Base-by-base conservation (phyloP, 2,113 vertebrate genomes). In the Syngnathoides biaculeatus region DNA sequence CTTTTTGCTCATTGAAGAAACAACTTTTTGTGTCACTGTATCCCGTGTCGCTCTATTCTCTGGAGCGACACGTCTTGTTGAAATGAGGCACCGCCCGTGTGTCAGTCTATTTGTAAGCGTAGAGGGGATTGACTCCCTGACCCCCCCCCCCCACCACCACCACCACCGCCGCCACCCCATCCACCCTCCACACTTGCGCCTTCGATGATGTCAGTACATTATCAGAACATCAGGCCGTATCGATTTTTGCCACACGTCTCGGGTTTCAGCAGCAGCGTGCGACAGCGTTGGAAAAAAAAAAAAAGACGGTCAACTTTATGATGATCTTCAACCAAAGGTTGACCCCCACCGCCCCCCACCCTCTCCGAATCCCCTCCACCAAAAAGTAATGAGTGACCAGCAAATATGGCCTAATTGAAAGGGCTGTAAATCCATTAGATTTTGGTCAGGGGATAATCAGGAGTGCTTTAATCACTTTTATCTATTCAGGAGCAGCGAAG, bases 371-470 rank as follows among this genome's bases (percentile, higher is more conserved):
- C 89, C 92, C 65, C 68, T 69, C 35, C 59, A n/a, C 69, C 92
- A 91, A 93, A 92, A 94, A 95, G 94, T 95, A 97, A 96, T 95
- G 93, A 95, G 94, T 94, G 94, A 93, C 94, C 93, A 93, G 95
- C 95, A 97, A 97, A 98, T 94, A 95, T 92, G 92, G 92, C 94
- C 95, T 97, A 98, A 97, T 98, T 98, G 94, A 98, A 98, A 97
- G 94, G 94, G 94, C 95, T 96, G 94, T 96, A 97, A 97, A 97
- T 95, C 95, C 95, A 98, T 97, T 95, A 96, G 94, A 95, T 96
- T 95, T 96, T 95, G 94, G 94, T 95, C 94, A 94, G 94, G 40
- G 95, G 94, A 97, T 96, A 97, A 97, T 97, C 94, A 95, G 94
- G 94, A 95, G 94, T 94, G 94, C 86, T 96, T 98, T 96, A 97